A percentile compares a stretch with the other conserved stretches of the same genome.
Evolutionary conservation across 2,797 vertebrate species (phyloP).

Genomic region (Buceros bicornis): DNA sequence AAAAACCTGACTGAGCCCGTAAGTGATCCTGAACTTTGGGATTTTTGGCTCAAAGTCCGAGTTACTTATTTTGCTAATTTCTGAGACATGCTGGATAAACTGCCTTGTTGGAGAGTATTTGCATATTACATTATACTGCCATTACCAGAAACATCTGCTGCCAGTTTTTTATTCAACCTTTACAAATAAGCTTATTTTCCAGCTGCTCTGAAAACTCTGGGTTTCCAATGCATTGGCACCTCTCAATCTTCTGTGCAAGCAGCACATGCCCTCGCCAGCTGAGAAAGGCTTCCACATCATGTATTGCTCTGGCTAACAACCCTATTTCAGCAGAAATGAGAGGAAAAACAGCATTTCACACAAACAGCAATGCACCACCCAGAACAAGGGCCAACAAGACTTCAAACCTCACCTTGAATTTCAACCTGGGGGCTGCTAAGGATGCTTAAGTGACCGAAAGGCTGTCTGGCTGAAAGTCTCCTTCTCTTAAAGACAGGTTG

Average conservation of each 20-base stretch:
- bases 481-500: not conserved
- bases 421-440: not conserved
- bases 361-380: not conserved
- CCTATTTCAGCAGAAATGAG: not conserved
- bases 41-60: not conserved
- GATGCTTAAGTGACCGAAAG: not conserved
- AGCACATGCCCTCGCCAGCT: rapidly evolving
- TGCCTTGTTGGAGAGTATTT: not conserved
- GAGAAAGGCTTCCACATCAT: not conserved
- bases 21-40: rapidly evolving
- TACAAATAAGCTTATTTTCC: not conserved
- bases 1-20: not conserved
- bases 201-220: not conserved
- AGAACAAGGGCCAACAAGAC: not conserved
- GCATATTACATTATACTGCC: not conserved
- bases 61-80: not conserved
- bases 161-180: not conserved
- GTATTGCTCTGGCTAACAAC: not conserved
- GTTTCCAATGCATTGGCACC: not conserved
- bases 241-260: not conserved
- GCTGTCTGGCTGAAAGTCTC: not conserved
- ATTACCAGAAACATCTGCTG: not conserved
- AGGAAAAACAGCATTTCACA: not conserved
- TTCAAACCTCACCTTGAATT: not conserved
- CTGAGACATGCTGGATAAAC: not conserved